Conservation (phyloP, 1,140 invertebrate species). For the Rhynchophorus ferrugineus region DNA sequence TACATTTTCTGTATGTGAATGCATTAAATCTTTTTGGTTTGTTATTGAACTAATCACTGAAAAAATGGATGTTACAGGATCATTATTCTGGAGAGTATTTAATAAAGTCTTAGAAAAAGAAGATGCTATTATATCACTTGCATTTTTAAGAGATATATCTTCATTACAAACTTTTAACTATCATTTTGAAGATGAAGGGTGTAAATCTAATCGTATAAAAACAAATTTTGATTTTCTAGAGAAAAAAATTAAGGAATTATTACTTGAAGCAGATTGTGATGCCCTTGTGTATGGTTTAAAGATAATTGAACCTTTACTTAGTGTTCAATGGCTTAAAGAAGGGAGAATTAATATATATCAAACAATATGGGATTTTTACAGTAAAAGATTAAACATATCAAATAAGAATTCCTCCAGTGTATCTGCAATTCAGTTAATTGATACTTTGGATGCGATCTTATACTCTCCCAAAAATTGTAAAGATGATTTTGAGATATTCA, state of each 20-base stretch:
- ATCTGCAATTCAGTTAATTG: slow-evolving; percentile 19
- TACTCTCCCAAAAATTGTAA: slow-evolving; percentile 20
- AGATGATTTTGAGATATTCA: slow-evolving; percentile 33
- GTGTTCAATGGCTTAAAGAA: slow-evolving; percentile 28
- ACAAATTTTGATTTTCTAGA: slow-evolving; percentile 28
- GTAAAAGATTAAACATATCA: slow-evolving; percentile 32
- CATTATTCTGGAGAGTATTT: slow-evolving; percentile 29
- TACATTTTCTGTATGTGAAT: slow-evolving; percentile 22
- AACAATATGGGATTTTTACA: slow-evolving; percentile 34
- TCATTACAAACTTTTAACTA: slow-evolving; percentile 11
- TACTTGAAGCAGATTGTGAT: slow-evolving; percentile 14
- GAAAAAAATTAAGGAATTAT: slow-evolving; percentile 22
- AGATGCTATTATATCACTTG: slow-evolving; percentile 18
- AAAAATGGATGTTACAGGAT: slow-evolving; percentile 10
- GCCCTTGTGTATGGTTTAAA: slow-evolving; percentile 24
- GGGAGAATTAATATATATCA: slow-evolving; percentile 30
- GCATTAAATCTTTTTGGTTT: slow-evolving; percentile 25
- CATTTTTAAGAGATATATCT: slow-evolving; percentile 24
- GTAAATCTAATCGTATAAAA: slow-evolving; percentile 15
- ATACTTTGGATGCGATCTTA: slow-evolving; percentile 23
- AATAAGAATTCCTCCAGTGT: slow-evolving; percentile 14
- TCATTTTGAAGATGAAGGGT: slow-evolving; percentile 14
- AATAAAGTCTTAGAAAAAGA: slow-evolving; percentile 23
- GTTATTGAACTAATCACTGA: slow-evolving; percentile 19
- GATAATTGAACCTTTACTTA: slow-evolving; percentile 27